Evolutionary conservation across 2,113 vertebrate genomes (phyloP).

Genomic region (western clawed frog (Xenopus tropicalis)): DNA sequence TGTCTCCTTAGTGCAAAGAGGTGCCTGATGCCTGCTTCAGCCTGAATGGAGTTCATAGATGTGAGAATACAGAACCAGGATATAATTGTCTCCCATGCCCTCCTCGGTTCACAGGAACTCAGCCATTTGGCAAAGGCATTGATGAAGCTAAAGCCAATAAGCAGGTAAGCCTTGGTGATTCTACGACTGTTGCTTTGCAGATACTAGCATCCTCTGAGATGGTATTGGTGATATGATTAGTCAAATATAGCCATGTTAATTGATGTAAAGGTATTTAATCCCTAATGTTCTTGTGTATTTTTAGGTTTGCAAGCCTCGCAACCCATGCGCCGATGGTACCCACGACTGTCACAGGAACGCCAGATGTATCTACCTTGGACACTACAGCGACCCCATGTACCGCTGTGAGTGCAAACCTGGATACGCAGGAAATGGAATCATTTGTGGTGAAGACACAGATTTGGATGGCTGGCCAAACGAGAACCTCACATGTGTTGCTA

Average conservation of each 20-base stretch:
- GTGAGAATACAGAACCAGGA: constrained; percentile 90
- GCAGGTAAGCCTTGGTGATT: constrained; percentile 70
- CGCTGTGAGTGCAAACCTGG: constrained; percentile 96
- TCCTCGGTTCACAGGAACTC: constrained; percentile 80
- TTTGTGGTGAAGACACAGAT: constrained; percentile 93
- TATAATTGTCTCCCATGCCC: constrained; percentile 95
- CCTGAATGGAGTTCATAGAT: constrained; percentile 82
- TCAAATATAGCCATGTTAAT: too few relatives aligned
- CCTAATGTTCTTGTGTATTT: too few relatives aligned
- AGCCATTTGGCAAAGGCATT: constrained; percentile 84
- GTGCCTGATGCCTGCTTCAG: constrained; percentile 87
- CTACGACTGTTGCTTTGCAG: neutral
- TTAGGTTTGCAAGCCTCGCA: constrained; percentile 89
- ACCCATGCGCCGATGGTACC: constrained; percentile 89
- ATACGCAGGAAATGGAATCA: constrained; percentile 91
- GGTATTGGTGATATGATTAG: too few relatives aligned
- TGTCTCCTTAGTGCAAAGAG: constrained; percentile 73
- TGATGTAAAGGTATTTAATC: too few relatives aligned
- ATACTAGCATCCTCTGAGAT: too few relatives aligned
- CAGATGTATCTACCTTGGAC: constrained; percentile 92
- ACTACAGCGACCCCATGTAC: constrained; percentile 92
- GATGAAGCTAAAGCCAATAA: constrained; percentile 86
- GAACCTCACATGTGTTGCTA: constrained; percentile 84
- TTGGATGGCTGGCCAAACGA: constrained; percentile 95
- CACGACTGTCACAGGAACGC: constrained; percentile 94